Percentiles rank a stretch among this genome's conserved stretches.
Evolutionary conservation across 2,113 vertebrate genomes (phyloP).

Genomic region (Upupa epops): DNA sequence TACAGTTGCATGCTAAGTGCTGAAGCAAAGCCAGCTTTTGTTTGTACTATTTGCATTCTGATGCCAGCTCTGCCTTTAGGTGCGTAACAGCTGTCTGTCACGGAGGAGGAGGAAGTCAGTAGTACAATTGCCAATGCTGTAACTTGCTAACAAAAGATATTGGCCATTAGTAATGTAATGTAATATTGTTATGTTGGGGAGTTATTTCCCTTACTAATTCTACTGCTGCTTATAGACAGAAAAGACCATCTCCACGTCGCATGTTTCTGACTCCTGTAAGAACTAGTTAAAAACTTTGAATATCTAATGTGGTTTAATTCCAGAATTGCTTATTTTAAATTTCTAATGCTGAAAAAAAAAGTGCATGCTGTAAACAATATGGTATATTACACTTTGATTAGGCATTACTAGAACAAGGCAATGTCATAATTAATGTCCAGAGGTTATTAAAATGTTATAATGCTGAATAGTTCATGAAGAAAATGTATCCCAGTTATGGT

Average conservation of each 20-base stretch:
- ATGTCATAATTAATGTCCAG: not conserved
- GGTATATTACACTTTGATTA: not conserved
- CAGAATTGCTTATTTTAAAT: not conserved
- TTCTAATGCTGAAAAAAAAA: accelerated
- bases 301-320: not conserved
- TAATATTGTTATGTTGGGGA: not conserved
- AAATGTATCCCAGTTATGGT: not conserved
- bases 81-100: not conserved
- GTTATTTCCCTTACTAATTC: not conserved
- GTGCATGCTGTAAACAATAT: not conserved
- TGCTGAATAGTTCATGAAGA: conserved; percentile 19
- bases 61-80: not conserved
- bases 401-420: not conserved
- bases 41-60: not conserved
- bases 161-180: not conserved
- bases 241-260: not conserved
- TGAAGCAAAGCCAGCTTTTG: not conserved
- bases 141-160: not conserved
- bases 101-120: not conserved
- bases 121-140: not conserved
- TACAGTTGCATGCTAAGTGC: not conserved
- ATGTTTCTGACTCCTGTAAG: not conserved
- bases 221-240: not conserved
- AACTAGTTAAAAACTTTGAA: not conserved
- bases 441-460: conserved; percentile 14